Evolutionary conservation across 2,113 vertebrate genomes (phyloP).

Genomic region (Chinchilla lanigera): DNA sequence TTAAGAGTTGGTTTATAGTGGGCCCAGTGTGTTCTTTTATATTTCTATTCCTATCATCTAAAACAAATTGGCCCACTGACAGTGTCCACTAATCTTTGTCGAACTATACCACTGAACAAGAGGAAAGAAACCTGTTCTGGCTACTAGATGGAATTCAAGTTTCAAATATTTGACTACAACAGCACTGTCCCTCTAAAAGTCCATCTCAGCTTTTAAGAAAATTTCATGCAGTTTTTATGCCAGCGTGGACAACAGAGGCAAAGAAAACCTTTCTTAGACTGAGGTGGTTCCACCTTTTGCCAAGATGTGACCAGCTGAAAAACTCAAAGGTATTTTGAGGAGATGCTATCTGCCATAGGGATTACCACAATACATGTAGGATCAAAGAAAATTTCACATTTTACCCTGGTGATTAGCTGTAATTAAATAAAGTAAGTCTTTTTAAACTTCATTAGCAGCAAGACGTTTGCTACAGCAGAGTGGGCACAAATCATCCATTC

Average conservation of each 20-base stretch:
- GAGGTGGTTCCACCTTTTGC: slow-evolving; percentile 72
- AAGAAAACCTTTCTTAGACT: slow-evolving; percentile 37
- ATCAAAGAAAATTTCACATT: slow-evolving; percentile 98
- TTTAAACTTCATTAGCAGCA: slow-evolving; percentile 99
- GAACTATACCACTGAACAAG: background rate
- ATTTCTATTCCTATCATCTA: background rate
- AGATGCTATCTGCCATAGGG: slow-evolving; percentile 96
- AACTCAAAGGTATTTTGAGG: slow-evolving; percentile 91
- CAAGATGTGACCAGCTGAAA: slow-evolving; percentile 93
- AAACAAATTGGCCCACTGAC: background rate
- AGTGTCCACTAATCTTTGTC: background rate
- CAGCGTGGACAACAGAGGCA: slow-evolving; percentile 33
- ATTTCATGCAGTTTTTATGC: slow-evolving; percentile 36
- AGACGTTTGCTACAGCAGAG: slow-evolving; percentile 97
- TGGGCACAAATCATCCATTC: slow-evolving; percentile 98
- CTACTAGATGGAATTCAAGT: background rate
- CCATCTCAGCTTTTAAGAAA: background rate
- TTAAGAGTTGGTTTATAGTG: background rate
- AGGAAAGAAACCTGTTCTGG: background rate
- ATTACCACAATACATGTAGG: slow-evolving; percentile 94
- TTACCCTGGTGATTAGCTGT: slow-evolving; percentile 96
- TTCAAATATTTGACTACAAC: background rate
- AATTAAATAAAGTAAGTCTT: slow-evolving; percentile 99
- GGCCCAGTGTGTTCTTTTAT: background rate
- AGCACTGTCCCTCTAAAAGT: background rate